Evolutionary conservation across 2,113 vertebrate genomes (phyloP).

Genomic region (Arizona elegans): DNA sequence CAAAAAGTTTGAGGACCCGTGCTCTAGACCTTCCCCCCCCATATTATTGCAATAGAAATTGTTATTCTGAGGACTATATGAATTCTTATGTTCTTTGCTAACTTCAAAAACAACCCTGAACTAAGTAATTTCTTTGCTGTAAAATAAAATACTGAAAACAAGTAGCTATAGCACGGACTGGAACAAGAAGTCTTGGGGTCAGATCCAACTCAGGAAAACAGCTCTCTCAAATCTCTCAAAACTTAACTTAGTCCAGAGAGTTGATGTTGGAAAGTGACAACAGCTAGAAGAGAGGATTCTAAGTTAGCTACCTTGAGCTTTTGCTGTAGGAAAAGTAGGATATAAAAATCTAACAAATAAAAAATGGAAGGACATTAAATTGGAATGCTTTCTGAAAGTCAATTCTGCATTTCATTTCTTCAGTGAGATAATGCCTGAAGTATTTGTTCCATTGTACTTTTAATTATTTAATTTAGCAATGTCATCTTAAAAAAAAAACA

Average conservation of each 20-base stretch:
- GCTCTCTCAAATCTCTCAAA: neutral
- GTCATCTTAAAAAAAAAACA: neutral
- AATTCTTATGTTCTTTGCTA: neutral
- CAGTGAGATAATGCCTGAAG: neutral
- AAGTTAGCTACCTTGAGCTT: neutral
- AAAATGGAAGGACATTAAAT: neutral
- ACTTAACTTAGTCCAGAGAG: neutral
- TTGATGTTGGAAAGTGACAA: neutral
- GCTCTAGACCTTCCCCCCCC: neutral
- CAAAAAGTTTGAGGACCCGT: too few species aligned
- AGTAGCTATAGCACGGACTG: neutral
- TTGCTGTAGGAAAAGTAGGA: neutral
- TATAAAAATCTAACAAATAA: neutral
- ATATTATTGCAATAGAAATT: neutral
- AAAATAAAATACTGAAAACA: neutral
- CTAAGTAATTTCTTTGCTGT: neutral
- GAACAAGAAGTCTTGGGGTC: neutral
- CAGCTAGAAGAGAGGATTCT: neutral
- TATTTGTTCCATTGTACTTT: neutral
- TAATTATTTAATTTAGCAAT: neutral
- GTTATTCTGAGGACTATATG: neutral
- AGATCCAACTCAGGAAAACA: neutral
- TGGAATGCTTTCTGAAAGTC: neutral
- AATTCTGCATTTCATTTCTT: neutral
- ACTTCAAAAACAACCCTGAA: neutral